These are phyloP conservation scores for Papilio demoleus DNA, from an alignment of 2,888 invertebrate species.

Conservation along the genomic window DNA sequence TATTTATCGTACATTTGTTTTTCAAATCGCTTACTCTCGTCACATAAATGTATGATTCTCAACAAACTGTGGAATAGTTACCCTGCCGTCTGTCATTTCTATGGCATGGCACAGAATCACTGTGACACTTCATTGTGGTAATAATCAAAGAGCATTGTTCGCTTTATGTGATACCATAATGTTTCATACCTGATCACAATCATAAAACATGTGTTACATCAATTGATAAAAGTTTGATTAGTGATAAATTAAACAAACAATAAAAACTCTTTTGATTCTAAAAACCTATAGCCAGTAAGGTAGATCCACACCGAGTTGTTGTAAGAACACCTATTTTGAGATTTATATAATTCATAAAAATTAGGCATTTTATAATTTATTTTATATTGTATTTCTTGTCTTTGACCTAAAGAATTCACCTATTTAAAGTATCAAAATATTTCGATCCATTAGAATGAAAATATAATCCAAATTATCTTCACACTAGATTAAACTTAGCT, in stretches of 20 bases:
- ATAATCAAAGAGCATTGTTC: slow-evolving; percentile 78
- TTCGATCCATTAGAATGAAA: neutral
- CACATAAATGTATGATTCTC: slow-evolving; percentile 43
- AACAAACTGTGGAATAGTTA: slow-evolving; percentile 60
- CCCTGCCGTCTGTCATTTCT: slow-evolving; percentile 63
- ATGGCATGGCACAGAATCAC: slow-evolving; percentile 53
- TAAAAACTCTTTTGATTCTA: too few species aligned
- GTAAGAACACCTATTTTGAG: too few species aligned
- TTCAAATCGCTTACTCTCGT: slow-evolving; percentile 3
- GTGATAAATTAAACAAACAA: neutral
- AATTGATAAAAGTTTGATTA: neutral
- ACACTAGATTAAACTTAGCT: slow-evolving; percentile 3
- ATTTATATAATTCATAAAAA: too few species aligned
- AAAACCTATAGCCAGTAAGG: too few species aligned
- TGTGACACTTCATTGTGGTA: slow-evolving; percentile 74
- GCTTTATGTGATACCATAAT: slow-evolving; percentile 50
- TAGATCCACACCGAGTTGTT: too few species aligned
- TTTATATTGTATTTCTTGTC: too few species aligned
- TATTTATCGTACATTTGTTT: too few species aligned
- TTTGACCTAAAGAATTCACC: too few species aligned
- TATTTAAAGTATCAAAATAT: neutral
- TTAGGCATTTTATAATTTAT: too few species aligned
- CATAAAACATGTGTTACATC: slow-evolving; percentile 1
- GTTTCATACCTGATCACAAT: neutral
- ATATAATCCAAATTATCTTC: neutral